Conservation (phyloP, 1,140 invertebrate genomes). For the Coboldia fuscipes region DNA sequence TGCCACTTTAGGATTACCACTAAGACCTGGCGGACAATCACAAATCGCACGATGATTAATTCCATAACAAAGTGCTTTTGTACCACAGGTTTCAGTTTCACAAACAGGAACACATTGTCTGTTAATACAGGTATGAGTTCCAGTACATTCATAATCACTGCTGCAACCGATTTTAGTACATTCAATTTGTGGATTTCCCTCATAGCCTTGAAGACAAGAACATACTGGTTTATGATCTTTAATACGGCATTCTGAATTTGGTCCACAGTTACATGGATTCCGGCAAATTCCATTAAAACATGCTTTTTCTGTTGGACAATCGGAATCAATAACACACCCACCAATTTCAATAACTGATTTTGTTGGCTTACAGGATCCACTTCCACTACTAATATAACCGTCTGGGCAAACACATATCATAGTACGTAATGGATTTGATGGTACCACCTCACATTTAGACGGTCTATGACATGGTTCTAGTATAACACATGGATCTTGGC, state of each 20-base stretch:
- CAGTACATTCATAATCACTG: slow-evolving; percentile 49
- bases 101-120: slow-evolving; percentile 59
- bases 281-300: slow-evolving; percentile 60
- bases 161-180: slow-evolving; percentile 51
- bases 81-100: slow-evolving; percentile 43
- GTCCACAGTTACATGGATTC: slow-evolving; percentile 60
- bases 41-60: slow-evolving; percentile 51
- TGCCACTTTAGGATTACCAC: slow-evolving; percentile 54
- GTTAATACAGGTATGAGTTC: slow-evolving; percentile 53
- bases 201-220: slow-evolving; percentile 54
- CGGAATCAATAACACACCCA: slow-evolving; percentile 49
- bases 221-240: slow-evolving; percentile 67
- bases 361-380: slow-evolving; percentile 50
- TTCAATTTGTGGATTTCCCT: slow-evolving; percentile 56
- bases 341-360: slow-evolving; percentile 36
- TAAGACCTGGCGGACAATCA: slow-evolving; percentile 54
- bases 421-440: slow-evolving; percentile 59
- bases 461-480: slow-evolving; percentile 60
- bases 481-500: slow-evolving; percentile 58
- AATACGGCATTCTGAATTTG: slow-evolving; percentile 58
- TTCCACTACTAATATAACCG: slow-evolving; percentile 67
- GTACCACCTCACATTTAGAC: slow-evolving; percentile 56
- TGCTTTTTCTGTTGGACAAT: slow-evolving; percentile 50
- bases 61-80: slow-evolving; percentile 48
- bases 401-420: slow-evolving; percentile 75